These are phyloP conservation scores for Petrosia ficiformis DNA, from an alignment of 37 sponge, comb jelly and placozoan genomes.

Conservation along the genomic window DNA sequence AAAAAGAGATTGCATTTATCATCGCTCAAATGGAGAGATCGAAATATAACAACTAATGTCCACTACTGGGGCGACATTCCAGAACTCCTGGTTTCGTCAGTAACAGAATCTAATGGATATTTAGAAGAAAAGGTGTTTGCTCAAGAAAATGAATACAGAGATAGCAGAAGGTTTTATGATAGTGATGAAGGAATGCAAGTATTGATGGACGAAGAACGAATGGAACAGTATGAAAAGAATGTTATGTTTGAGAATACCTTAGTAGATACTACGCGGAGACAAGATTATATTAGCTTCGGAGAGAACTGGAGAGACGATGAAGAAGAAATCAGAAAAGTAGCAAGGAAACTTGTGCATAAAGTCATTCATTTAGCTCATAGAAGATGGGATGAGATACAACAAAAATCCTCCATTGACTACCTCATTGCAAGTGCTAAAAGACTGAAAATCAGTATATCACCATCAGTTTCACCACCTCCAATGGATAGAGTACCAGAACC, in stretches of 20 bases:
- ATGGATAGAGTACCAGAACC: slow-evolving; percentile 7
- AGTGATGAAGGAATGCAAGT: not conserved
- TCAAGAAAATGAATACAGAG: slow-evolving; percentile 18
- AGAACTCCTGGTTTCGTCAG: too few relatives aligned
- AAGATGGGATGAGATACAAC: not conserved
- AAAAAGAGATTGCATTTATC: too few relatives aligned
- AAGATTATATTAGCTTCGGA: too few relatives aligned
- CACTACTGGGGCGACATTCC: too few relatives aligned
- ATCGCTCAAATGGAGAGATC: too few relatives aligned
- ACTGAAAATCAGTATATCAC: slow-evolving; percentile 26
- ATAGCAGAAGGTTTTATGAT: not conserved
- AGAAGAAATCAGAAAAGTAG: not conserved
- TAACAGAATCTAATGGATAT: too few relatives aligned
- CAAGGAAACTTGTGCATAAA: slow-evolving; percentile 47
- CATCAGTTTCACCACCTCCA: slow-evolving; percentile 1
- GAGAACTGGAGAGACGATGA: not conserved
- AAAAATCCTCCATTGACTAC: slow-evolving; percentile 20
- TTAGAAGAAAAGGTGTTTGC: not conserved
- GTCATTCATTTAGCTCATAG: slow-evolving; percentile 31
- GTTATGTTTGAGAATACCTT: not conserved
- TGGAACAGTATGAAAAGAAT: too few relatives aligned
- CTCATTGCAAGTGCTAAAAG: slow-evolving; percentile 53
- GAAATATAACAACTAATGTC: too few relatives aligned
- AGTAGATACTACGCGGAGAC: not conserved
- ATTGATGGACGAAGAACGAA: too few relatives aligned